Evolutionary conservation across 2,797 vertebrate species (phyloP), one percentile per base, ranked within the genome.

Genomic region (Alcedo atthis): DNA sequence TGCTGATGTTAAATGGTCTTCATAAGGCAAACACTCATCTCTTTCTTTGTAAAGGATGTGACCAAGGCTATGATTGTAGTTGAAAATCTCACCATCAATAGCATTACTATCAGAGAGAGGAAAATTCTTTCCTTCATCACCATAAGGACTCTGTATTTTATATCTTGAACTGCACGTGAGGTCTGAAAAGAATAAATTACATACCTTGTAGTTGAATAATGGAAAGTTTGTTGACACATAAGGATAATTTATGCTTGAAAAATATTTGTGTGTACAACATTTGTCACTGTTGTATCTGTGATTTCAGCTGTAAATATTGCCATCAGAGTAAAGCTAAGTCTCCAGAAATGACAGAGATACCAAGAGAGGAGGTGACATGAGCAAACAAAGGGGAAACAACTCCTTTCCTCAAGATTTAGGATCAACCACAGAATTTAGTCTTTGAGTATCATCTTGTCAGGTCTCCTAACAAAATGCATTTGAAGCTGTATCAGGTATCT

Each of bases 271-370:
- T 26, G 7, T 32, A 21, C 12, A 33, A 26, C 40, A 58, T 77
- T 86, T 35, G 16, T 54, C 95, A 76, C 53, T 80, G 45, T 80
- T 92, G 33, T 63, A 28, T 63, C 81, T 81, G 33, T 85, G 69
- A 63, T 87, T 89, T 91, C 40, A 48, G 21, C 53, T 91, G 46
- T 94, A 94, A 89, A 81, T 87, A 63, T 18, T 88, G 58, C 45
- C 15, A 8, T 67, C 51, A 49, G 24, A 64, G 15, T 76, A 92
- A 62, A 17, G 15, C 22, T 55, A 59, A 18, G 11, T 82, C 88
- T 53, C 25, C 22, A 62, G 57, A 87, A 78, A 59, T 83, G 51
- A 48, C 32, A 77, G 46, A 78, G 33, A 18, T 42, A 43, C 15
- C 12, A 43, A 22, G 46, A 57, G 61, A 77, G 33, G n/a, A 80